These are phyloP conservation scores for Apotomis turbidana DNA, from an alignment of 2,888 invertebrate species.

Conservation along the genomic window DNA sequence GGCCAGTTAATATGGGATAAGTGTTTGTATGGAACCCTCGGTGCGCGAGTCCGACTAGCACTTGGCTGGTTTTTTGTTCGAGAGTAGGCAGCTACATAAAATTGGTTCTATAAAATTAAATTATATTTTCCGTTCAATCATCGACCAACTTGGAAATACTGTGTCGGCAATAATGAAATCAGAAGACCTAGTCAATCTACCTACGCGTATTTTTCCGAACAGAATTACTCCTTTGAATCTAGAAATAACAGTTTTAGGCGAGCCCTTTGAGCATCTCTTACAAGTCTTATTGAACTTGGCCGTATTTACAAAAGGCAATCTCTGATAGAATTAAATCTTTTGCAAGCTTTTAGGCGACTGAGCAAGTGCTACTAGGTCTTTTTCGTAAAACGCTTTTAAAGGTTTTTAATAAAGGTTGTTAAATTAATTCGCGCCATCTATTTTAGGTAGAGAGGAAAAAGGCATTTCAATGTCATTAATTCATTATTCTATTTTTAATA, in stretches of 20 bases:
- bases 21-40: too few relatives aligned
- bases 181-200: not conserved
- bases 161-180: not conserved
- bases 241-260: slow-evolving; percentile 14
- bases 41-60: too few relatives aligned
- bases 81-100: too few relatives aligned
- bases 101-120: too few relatives aligned
- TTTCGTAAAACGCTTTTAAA: not conserved
- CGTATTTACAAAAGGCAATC: slow-evolving; percentile 21
- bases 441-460: not conserved
- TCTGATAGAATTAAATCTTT: slow-evolving; percentile 27
- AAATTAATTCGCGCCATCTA: not conserved
- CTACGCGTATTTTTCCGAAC: slow-evolving; percentile 4
- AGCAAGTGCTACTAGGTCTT: not conserved
- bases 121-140: too few relatives aligned
- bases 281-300: slow-evolving; percentile 14
- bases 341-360: not conserved
- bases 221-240: slow-evolving; percentile 18
- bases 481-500: too few relatives aligned
- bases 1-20: too few relatives aligned
- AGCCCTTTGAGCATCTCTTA: slow-evolving; percentile 23
- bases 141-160: too few relatives aligned
- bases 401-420: not conserved
- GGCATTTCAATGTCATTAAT: not conserved
- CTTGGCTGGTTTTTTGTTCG: too few relatives aligned